Evolutionary conservation across 2,888 invertebrate species (phyloP), one percentile per base, ranked within the genome.

Genomic region (Drosophila neotestacea): DNA sequence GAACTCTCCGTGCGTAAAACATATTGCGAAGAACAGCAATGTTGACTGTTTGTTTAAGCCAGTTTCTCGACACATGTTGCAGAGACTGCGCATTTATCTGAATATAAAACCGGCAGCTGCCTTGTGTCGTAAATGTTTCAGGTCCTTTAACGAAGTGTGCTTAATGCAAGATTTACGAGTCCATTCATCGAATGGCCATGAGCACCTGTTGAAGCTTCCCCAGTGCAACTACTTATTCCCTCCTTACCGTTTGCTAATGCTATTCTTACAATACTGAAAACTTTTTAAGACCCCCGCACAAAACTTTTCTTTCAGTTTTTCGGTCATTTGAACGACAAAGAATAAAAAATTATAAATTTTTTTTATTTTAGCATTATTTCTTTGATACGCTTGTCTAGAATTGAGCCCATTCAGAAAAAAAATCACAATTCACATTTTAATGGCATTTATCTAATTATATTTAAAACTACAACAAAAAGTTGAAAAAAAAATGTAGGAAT

Each of bases 81-180:
- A 41, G 88, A 58, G 85, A 41, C 63, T 81, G 84, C 84, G 84
- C 84, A 55, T 9, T 41, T n/a, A n/a, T 2, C 1, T 4, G 22
- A 2, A 3, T 27, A 51, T 22, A 41, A 63, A 30, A 55, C 52
- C 54, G 64, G 38, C 50, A 42, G 60, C 48, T 48, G 46, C 48
- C 55, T 30, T 34, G 47, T 10, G 58, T 87, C 79, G 88, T 70
- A 70, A 78, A 73, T 61, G 82, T 70, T 70, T 34, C 58, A 52
- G 38, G 62, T 79, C 58, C 79, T 70, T 69, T 61, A 69, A 63
- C 62, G 77, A 70, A 68, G 55, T 61, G 64, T 73, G 61, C 79
- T 89, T 71, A 81, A 77, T 85, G 89, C 67, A 87, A 85, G 88
- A 85, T 89, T 85, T 85, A 85, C 88, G 84, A 79, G 79, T 85